phyloP scores from a whole-genome alignment of 2,888 invertebrate species.

The Globia sparganii region DNA sequence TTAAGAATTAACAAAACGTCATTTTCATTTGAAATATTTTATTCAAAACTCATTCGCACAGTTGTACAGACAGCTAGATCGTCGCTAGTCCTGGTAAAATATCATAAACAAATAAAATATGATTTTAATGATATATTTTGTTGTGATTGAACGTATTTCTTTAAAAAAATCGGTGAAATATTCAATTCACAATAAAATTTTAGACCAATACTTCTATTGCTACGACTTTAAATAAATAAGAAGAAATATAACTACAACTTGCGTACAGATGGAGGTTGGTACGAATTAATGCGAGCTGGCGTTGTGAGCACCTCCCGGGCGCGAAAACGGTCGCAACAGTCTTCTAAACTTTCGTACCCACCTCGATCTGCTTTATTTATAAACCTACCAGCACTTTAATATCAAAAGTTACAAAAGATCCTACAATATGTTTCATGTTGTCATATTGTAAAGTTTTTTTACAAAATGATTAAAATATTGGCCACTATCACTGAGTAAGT shows the following conservation, averaged over 20 bases:
- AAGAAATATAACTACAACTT: conserved; percentile 88
- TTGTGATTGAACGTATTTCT: conserved; percentile 72
- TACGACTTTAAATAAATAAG: conserved; percentile 90
- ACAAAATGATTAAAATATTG: conserved; percentile 84
- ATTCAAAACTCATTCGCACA: conserved; percentile 88
- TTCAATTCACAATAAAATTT: conserved; percentile 79
- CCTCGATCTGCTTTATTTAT: conserved; percentile 82
- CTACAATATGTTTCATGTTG: conserved; percentile 84
- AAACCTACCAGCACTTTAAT: conserved; percentile 89
- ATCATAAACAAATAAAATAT: conserved; percentile 81
- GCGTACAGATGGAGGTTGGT: conserved; percentile 86
- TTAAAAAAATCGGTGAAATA: conserved; percentile 73
- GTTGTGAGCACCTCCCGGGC: conserved; percentile 71
- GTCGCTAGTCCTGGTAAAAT: conserved; percentile 82
- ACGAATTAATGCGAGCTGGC: conserved; percentile 87
- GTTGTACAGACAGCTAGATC: conserved; percentile 84
- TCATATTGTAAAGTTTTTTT: conserved; percentile 85
- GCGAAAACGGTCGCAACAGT: conserved; percentile 82
- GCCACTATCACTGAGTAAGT: conserved; percentile 84
- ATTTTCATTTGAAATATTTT: conserved; percentile 85
- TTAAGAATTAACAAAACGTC: conserved; percentile 44
- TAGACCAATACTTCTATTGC: conserved; percentile 79
- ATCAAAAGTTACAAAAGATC: conserved; percentile 90
- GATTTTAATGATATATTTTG: conserved; percentile 71
- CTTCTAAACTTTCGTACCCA: conserved; percentile 84